Percentiles rank a stretch among this genome's conserved stretches.
Evolutionary conservation across 2,113 vertebrate genomes (phyloP).

Genomic region (Menura novaehollandiae): DNA sequence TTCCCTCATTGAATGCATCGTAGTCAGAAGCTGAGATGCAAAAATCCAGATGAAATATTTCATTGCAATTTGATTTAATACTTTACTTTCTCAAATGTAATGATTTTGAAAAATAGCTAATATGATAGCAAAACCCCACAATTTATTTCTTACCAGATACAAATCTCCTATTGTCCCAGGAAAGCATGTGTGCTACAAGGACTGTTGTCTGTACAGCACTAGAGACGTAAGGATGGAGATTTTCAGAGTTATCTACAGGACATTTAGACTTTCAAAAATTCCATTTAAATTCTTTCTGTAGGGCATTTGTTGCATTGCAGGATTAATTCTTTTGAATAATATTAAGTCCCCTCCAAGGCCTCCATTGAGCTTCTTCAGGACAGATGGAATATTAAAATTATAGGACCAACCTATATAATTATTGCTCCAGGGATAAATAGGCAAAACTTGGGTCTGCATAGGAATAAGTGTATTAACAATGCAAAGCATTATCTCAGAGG

Average conservation of each 20-base stretch:
- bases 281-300: background rate
- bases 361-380: background rate
- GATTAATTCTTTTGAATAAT: constrained; percentile 12
- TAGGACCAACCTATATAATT: background rate
- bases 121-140: background rate
- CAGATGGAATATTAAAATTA: constrained; percentile 1
- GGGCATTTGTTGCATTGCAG: background rate
- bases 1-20: background rate
- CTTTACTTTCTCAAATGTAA: background rate
- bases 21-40: background rate
- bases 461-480: constrained; percentile 14
- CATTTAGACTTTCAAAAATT: background rate
- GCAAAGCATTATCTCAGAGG: background rate
- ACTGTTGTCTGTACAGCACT: background rate
- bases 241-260: background rate
- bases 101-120: background rate
- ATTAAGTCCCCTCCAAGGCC: background rate
- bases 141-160: background rate
- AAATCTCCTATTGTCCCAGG: background rate
- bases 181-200: background rate
- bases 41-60: background rate
- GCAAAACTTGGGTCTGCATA: background rate
- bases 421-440: background rate
- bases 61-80: background rate
- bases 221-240: background rate